A percentile compares a stretch with the other conserved stretches of the same genome.
Evolutionary conservation across 2,113 vertebrate species (phyloP).

Genomic region (Python bivittatus): DNA sequence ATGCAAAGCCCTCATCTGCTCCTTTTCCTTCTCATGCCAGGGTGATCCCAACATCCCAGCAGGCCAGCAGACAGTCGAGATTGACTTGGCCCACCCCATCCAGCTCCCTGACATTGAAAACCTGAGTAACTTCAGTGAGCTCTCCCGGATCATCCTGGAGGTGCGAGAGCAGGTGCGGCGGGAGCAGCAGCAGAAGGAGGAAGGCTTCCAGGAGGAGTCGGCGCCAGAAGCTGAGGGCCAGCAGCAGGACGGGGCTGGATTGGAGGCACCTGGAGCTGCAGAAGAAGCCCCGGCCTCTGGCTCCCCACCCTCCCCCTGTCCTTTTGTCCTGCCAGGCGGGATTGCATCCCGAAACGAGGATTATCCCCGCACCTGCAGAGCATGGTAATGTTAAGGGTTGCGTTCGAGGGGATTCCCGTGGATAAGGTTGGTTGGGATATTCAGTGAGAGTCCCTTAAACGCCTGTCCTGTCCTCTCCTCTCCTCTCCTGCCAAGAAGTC

Average conservation of each 20-base stretch:
- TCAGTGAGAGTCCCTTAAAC: not conserved
- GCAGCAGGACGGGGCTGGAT: conserved; percentile 19
- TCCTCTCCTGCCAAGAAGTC: not conserved
- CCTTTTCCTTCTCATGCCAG: conserved; percentile 63
- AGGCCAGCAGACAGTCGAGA: conserved; percentile 91
- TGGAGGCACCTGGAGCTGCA: conserved; percentile 27
- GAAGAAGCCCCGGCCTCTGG: not conserved
- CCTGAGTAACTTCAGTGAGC: conserved; percentile 85
- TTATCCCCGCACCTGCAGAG: conserved; percentile 89
- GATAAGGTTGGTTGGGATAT: too few relatives aligned
- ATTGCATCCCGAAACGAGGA: conserved; percentile 94
- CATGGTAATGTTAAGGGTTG: conserved; percentile 76
- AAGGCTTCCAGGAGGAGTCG: conserved; percentile 14
- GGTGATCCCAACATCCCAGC: conserved; percentile 98
- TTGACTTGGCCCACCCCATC: conserved; percentile 85
- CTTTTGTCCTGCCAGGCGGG: conserved; percentile 87
- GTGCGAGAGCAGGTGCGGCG: conserved; percentile 82
- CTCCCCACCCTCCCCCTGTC: conserved; percentile 63
- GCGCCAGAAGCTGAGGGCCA: not conserved
- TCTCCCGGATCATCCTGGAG: conserved; percentile 86
- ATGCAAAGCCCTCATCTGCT: fast-evolving
- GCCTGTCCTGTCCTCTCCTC: too few relatives aligned
- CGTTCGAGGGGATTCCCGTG: too few relatives aligned
- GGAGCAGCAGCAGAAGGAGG: conserved; percentile 63
- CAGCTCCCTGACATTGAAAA: conserved; percentile 85